Conservation (phyloP, 2,113 vertebrate species). For the Ictalurus punctatus region DNA sequence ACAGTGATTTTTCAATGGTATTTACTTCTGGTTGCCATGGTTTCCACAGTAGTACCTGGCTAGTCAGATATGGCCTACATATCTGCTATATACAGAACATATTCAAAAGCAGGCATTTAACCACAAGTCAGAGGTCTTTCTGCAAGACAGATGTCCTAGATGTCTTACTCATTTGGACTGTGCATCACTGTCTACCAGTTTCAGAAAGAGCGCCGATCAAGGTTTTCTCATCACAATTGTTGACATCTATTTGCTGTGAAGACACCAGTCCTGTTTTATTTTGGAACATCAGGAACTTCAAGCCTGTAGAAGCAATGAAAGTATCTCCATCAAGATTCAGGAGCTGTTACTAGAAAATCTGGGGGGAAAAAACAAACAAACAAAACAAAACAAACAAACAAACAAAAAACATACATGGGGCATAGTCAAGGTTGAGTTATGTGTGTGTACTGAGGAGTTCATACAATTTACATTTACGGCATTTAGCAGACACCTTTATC, state of each 20-base stretch:
- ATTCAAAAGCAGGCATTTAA: background rate
- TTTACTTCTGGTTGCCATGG: background rate
- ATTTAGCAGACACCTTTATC: background rate
- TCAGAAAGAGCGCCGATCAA: background rate
- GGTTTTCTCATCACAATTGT: background rate
- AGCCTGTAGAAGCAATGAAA: background rate
- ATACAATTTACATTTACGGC: background rate
- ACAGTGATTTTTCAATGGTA: background rate
- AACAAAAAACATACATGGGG: background rate
- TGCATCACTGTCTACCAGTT: background rate
- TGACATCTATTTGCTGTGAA: background rate
- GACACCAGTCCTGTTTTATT: background rate
- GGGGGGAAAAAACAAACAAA: too few species aligned
- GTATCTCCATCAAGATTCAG: background rate
- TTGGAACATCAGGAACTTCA: background rate
- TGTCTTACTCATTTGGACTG: background rate
- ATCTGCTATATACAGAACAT: background rate
- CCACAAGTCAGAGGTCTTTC: background rate
- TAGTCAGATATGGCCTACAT: background rate
- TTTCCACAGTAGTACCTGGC: background rate
- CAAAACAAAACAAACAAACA: background rate
- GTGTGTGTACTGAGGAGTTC: background rate
- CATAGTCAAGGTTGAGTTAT: background rate
- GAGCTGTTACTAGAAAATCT: background rate
- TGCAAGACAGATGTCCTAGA: background rate